A percentile compares a stretch with the other conserved stretches of the same genome.
Conservation (phyloP, 2,113 vertebrate species). For the Anseranas semipalmata region DNA sequence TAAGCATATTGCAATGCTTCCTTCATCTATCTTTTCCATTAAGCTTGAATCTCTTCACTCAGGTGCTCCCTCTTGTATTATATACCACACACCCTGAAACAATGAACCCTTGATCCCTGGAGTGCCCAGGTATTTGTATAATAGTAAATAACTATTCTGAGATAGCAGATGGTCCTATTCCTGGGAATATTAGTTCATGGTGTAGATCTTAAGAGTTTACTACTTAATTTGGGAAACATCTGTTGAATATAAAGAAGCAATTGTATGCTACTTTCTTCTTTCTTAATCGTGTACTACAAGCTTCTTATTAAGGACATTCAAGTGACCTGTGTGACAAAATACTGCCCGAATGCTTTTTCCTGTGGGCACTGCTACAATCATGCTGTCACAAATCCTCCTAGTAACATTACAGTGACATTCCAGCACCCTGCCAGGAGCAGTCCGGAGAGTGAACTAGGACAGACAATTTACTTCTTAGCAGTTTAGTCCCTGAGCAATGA, state of each 20-base stretch:
- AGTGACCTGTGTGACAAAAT: not conserved
- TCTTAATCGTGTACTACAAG: not conserved
- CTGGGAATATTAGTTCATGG: not conserved
- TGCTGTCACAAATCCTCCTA: not conserved
- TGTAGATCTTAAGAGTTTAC: not conserved
- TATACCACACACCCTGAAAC: not conserved
- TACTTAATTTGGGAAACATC: not conserved
- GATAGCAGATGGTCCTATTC: not conserved
- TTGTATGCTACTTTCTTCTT: not conserved
- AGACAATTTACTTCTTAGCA: not conserved
- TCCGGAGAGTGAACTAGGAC: not conserved
- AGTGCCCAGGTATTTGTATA: not conserved
- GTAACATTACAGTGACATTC: not conserved
- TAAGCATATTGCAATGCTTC: not conserved
- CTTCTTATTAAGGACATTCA: not conserved
- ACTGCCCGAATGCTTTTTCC: not conserved
- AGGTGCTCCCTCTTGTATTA: not conserved
- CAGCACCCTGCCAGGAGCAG: not conserved
- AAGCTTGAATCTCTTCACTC: not conserved
- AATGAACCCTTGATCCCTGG: not conserved
- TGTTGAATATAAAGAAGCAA: constrained; percentile 8
- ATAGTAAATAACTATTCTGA: not conserved
- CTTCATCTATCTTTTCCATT: not conserved
- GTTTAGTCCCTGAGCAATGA: not conserved
- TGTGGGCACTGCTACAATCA: not conserved